Conservation (phyloP, 2,797 vertebrate genomes). For the Amphiprion clarkii region DNA sequence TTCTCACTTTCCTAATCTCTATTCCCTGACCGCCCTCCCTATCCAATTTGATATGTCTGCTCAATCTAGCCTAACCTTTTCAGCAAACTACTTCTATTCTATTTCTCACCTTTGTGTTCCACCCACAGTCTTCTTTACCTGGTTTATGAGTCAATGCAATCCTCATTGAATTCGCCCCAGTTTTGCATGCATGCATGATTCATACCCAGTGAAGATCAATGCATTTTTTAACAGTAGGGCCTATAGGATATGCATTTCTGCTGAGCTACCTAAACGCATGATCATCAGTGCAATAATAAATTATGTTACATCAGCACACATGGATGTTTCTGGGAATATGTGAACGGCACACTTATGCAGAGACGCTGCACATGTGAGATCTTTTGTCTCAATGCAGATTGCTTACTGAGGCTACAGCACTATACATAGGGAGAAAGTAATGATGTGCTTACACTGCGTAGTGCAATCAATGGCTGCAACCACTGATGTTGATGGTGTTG, state of each 20-base stretch:
- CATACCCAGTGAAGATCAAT: slow-evolving; percentile 4
- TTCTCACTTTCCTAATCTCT: slow-evolving; percentile 54
- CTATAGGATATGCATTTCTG: slow-evolving; percentile 11
- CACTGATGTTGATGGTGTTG: too few relatives aligned
- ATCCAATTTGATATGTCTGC: slow-evolving; percentile 41
- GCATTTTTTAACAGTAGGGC: slow-evolving; percentile 15
- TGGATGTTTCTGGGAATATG: not conserved
- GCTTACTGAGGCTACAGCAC: not conserved
- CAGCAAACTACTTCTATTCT: not conserved
- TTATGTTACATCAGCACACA: slow-evolving; percentile 12
- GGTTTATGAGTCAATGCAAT: slow-evolving; percentile 19
- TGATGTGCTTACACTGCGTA: too few relatives aligned
- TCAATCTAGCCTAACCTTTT: slow-evolving; percentile 23
- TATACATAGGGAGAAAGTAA: not conserved
- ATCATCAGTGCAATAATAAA: slow-evolving; percentile 18
- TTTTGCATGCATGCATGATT: slow-evolving; percentile 31
- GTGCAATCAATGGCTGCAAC: too few relatives aligned
- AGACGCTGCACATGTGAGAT: not conserved
- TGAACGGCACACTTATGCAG: not conserved
- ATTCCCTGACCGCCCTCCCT: slow-evolving; percentile 33
- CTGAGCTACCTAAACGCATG: slow-evolving; percentile 23
- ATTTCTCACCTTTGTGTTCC: not conserved
- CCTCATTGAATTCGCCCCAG: slow-evolving; percentile 9
- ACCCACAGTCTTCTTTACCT: slow-evolving; percentile 18
- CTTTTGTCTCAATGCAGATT: not conserved